These are phyloP conservation scores for Drosophila fuyamai DNA, from an alignment of 1,140 invertebrate species.

Conservation along the genomic window DNA sequence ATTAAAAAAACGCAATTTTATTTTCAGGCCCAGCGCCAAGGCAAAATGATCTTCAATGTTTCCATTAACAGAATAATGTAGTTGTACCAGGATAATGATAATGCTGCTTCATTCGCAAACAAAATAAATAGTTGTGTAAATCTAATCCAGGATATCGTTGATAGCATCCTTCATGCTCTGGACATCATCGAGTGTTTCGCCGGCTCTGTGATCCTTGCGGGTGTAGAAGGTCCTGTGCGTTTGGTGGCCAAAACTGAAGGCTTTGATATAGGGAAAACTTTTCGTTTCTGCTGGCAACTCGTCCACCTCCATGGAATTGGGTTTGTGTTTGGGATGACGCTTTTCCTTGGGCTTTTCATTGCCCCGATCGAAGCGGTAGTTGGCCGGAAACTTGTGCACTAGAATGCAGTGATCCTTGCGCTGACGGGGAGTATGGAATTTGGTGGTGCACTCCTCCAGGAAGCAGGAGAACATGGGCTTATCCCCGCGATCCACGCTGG, in stretches of 20 bases:
- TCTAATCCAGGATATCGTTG: conserved; percentile 51
- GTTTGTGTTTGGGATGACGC: conserved; percentile 1
- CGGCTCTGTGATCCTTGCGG: conserved; percentile 1
- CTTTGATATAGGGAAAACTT: conserved; percentile 35
- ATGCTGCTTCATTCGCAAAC: conserved; percentile 55
- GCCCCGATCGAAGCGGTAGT: conserved; percentile 87
- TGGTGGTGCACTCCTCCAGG: conserved; percentile 87
- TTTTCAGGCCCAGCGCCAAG: conserved; percentile 66
- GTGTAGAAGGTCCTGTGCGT: conserved; percentile 51
- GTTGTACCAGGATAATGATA: conserved; percentile 42
- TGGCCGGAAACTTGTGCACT: conserved; percentile 88
- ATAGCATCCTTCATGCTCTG: conserved; percentile 58
- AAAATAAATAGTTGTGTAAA: conserved; percentile 66
- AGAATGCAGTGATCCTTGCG: conserved; percentile 87
- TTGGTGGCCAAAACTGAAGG: conserved; percentile 48
- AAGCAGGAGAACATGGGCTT: conserved; percentile 89
- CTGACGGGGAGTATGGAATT: conserved; percentile 86
- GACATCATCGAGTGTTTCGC: conserved; percentile 46
- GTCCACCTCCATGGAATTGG: conserved; percentile 57
- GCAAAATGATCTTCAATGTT: conserved; percentile 66
- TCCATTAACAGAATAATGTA: conserved; percentile 42
- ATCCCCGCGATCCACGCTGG: conserved; percentile 86
- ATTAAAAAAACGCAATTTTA: conserved; percentile 28
- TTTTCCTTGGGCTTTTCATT: conserved; percentile 35
- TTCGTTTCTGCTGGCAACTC: background rate